Evolutionary conservation across 1,140 invertebrate species (phyloP), one percentile per base, ranked within the genome.

Genomic region (Pachyrhynchus sulphureomaculatus): DNA sequence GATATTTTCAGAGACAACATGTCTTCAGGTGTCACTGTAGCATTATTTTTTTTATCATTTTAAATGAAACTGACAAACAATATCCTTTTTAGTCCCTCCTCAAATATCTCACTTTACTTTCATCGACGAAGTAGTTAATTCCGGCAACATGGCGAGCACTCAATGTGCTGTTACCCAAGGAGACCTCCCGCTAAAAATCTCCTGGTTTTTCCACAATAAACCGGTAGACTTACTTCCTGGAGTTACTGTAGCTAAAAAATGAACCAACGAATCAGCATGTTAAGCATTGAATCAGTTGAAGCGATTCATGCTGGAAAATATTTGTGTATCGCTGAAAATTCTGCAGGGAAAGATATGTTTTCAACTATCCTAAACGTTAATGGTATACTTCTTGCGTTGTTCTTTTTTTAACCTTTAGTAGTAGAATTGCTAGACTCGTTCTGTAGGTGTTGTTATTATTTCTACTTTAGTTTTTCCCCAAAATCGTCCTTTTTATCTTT

Each of bases 141-240:
- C 85, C 33, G 89, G 87, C 32, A 87, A 89, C 59, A 83, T 82
- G 66, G 83, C 83, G 36, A 85, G 87, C 64, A 82, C 87, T 34
- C 84, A 84, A 67, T 92, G 89, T 74, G 80, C 85, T 57, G 85
- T 90, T 26, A 84, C 84, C 13, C 88, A 89, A 71, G 91, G 90
- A 33, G 90, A 91, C 71, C 78, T 87, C 64, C 88, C 89, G 4
- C 76, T 91, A 49, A 85, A 83, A 41, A 87, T 91, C 64, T 80
- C 78, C 17, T 92, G 89, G 89, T 49, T 54, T n/a, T 64, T 74
- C 15, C 72, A 76, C 60, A 56, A 45, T 45, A 62, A 58, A 48
- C 13, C 55, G 8, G 60, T 74, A 3, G 68, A 71, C 9, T 67
- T 73, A 8, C 70, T 76, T 47, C 61, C 77, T n/a, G 76, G 77